Percentiles rank a stretch among this genome's conserved stretches.
Conservation (phyloP, 2,888 invertebrate genomes). For the Tenthredo livida region DNA sequence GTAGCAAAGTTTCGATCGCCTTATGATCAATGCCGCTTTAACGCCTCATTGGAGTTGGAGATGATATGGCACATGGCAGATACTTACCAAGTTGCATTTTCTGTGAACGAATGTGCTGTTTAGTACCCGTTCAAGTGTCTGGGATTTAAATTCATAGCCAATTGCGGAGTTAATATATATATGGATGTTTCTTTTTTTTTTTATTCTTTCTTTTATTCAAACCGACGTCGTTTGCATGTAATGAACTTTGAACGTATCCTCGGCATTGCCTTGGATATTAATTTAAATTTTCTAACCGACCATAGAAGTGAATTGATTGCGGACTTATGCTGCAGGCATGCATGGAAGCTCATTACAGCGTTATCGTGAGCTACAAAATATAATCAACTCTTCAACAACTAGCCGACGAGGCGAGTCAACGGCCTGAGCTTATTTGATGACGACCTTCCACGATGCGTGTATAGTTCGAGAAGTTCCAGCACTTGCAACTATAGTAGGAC, state of each 20-base stretch:
- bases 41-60: constrained; percentile 2
- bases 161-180: constrained; percentile 22
- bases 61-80: constrained; percentile 27
- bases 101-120: constrained; percentile 23
- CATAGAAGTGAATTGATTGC: constrained; percentile 33
- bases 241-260: constrained; percentile 40
- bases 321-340: constrained; percentile 6
- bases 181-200: not conserved
- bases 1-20: constrained; percentile 21
- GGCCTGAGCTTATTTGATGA: constrained; percentile 22
- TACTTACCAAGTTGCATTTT: constrained; percentile 24
- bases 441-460: constrained; percentile 28
- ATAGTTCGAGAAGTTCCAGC: not conserved
- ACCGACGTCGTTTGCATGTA: constrained; percentile 32
- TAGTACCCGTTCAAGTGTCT: constrained; percentile 10
- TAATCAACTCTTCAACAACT: constrained; percentile 33
- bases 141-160: constrained; percentile 37
- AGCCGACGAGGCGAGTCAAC: constrained; percentile 20
- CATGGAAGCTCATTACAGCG: constrained; percentile 46
- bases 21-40: constrained; percentile 28
- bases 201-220: not conserved
- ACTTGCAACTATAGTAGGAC: not conserved
- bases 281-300: constrained; percentile 21
- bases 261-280: constrained; percentile 11
- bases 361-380: constrained; percentile 37